phyloP scores from a whole-genome alignment of 1,140 invertebrate species.

The Chionoecetes opilio region DNA sequence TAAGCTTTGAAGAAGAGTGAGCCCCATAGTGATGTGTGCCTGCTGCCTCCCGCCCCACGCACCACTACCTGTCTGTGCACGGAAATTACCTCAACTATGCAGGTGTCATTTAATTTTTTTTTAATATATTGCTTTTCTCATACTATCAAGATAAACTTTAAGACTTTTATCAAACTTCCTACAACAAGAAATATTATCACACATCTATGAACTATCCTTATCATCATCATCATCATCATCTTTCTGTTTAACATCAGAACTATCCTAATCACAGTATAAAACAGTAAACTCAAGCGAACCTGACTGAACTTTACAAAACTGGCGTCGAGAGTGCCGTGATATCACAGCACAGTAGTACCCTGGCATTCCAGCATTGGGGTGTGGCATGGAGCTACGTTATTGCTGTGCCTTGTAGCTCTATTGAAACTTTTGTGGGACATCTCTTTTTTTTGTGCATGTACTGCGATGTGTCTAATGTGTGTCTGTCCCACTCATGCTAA shows the following conservation, averaged over 20 bases:
- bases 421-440: neutral
- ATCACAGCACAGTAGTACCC: neutral
- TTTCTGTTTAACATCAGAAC: too few species aligned
- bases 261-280: too few species aligned
- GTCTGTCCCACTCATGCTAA: conserved; percentile 56
- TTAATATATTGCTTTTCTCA: neutral
- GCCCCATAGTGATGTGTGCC: neutral
- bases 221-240: too few species aligned
- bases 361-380: neutral
- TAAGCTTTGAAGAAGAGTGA: neutral
- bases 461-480: neutral
- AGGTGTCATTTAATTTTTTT: neutral
- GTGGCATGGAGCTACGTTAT: neutral
- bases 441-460: neutral
- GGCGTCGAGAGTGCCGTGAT: too few species aligned
- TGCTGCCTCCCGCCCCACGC: neutral
- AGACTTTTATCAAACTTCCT: neutral
- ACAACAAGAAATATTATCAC: neutral
- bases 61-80: neutral
- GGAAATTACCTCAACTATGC: neutral
- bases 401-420: neutral
- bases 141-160: neutral
- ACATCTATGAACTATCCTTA: neutral
- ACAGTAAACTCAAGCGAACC: too few species aligned
- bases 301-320: neutral